Evolutionary conservation across 1,140 invertebrate genomes (phyloP), one percentile per base, ranked within the genome.

Genomic region (Microvelia longipes): DNA sequence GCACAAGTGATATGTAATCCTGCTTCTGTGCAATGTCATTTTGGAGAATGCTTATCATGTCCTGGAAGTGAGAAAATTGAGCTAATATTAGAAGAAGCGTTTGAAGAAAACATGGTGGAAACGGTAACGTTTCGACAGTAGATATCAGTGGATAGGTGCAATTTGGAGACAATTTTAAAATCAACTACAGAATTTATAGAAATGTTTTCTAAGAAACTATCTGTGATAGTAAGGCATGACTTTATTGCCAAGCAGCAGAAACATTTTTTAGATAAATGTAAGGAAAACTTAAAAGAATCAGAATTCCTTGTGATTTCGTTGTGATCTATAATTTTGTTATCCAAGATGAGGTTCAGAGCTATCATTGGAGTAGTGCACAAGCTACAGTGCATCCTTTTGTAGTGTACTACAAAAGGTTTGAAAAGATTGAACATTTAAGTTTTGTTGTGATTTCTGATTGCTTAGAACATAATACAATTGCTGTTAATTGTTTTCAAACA

Each of bases 301-400:
- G 35, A 50, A 50, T 50, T 50, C 19, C 35, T 50, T 50, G 35
- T 50, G 68, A 69, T 63, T 28, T 63, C 15, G 13, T 27, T 63
- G 28, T 62, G 63, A 29, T 28, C 13, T 69, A 64, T 19, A 70
- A 2, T 67, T 29, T 28, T 5, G 15, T 29, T 19, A 5, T 67
- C 2, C 26, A 29, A 35, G 30, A 67, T 24, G 65, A 5, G 26
- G 69, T 28, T 35, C 61, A 28, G n/a, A 67, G 65, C 27, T 66
- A 27, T 27, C 65, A 66, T 27, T 66, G 65, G 65, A 27, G 24
- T 5, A 66, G 65, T 28, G 25, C 2, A 27, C 65, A 66, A 13
- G 65, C n/a, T 2, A 66, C 65, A 66, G n/a, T 66, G 1, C 65
- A 66, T n/a, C 65, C 27, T 5, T 66, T 66, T 27, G 65, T 26